Evolutionary conservation across 2,113 vertebrate species (phyloP).

Genomic region (Anser brachyrhynchus): DNA sequence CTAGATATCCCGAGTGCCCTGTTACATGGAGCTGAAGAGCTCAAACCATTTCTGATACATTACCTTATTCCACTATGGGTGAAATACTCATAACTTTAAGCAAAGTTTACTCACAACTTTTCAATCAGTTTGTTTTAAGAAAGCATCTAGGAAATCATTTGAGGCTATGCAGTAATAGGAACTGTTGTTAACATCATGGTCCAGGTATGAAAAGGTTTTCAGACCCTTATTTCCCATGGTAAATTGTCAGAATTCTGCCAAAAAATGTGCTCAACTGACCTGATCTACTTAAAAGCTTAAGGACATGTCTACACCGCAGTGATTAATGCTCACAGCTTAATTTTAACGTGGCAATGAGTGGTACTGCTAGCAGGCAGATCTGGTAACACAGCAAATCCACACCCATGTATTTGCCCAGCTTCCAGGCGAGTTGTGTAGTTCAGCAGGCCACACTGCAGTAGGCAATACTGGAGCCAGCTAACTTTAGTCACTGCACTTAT

Average conservation of each 20-base stretch:
- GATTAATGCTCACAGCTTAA: neutral
- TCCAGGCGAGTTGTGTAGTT: neutral
- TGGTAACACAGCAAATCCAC: neutral
- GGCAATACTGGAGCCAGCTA: neutral
- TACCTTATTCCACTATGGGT: neutral
- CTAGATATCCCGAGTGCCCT: neutral
- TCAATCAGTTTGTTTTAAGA: neutral
- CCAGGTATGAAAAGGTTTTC: neutral
- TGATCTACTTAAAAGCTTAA: neutral
- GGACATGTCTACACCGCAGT: neutral
- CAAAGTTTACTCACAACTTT: neutral
- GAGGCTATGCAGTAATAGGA: neutral
- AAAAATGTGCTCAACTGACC: neutral
- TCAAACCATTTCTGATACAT: neutral
- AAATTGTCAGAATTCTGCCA: neutral
- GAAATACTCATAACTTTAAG: neutral
- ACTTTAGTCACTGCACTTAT: neutral
- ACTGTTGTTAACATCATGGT: neutral
- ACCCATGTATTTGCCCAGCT: neutral
- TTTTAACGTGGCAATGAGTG: neutral
- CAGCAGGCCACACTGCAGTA: neutral
- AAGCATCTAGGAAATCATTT: neutral
- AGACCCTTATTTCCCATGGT: neutral
- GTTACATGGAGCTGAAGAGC: neutral
- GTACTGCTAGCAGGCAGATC: neutral